Evolutionary conservation across 2,888 invertebrate genomes (phyloP), one percentile per base, ranked within the genome.

Genomic region (Xestia rhomboidea): DNA sequence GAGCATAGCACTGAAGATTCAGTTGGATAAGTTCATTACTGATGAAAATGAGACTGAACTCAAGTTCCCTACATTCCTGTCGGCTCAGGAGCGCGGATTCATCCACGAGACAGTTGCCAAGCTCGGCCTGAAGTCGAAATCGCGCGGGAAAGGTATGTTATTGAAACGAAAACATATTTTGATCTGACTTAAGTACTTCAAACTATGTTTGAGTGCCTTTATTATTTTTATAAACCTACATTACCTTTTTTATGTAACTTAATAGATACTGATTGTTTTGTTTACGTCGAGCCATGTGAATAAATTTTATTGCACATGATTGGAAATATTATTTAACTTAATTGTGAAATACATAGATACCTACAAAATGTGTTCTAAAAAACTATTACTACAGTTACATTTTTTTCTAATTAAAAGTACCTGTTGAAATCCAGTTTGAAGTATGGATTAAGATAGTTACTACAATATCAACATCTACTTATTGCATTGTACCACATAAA

Each of bases 31-130:
- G 88, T 96, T 97, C 88, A 85, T 96, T 13, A 92, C 88, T 77
- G 96, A 96, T 90, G 97, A 96, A 86, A 95, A 95, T 90, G 97
- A 96, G 83, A 96, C 96, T 0, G 97, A 97, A 83, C 92, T 96
- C 18, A 95, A 97, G 89, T 98, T 98, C 92, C 98, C 98, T 7
- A 97, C 98, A 6, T 98, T 98, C 64, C 96, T 98, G 79, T 98
- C 98, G 21, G 98, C 98, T 18, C 97, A 97, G 84, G 98, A 99
- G 93, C 97, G 99, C 86, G 98, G 98, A 21, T 98, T 98, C 91
- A 97, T 99, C 81, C 99, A 99, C 92, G 97, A 97, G 84, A 97
- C 98, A 46, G 98, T 98, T 63, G 97, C 97, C 68, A 97, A 97
- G 83, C 94, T 98, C 84, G 98, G 98, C 11, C 94, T 99, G 49